Evolutionary conservation across 2,888 invertebrate genomes (phyloP), one percentile per base, ranked within the genome.

Genomic region (Agonopterix arenella): DNA sequence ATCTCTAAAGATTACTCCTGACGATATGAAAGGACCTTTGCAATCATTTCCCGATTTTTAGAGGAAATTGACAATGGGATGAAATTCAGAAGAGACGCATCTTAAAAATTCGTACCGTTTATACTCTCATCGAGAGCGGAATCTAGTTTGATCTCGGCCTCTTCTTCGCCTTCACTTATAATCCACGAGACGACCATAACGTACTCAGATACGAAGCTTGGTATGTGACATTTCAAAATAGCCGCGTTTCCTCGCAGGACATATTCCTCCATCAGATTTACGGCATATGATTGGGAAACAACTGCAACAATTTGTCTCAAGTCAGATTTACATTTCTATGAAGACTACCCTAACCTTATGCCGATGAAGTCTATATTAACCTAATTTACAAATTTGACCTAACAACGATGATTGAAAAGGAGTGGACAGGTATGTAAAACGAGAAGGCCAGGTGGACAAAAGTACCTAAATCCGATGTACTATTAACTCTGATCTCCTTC

Each of bases 201-300:
- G 85, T 95, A 97, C 90, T 97, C 97, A 72, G 96, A 95, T 64
- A 97, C 96, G 90, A 97, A 97, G 90, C 96, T 96, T 68, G 97
- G 96, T 82, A 97, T 96, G 89, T 96, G 96, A 90, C 97, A 97
- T 92, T 97, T 96, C 79, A 97, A 91, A 82, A 97, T 94, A 70
- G 96, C 97, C 67, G 96, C 94, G 89, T 97, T 97, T 70, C 96
- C 96, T 80, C 94, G 93, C 68, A 97, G 91, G 64, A 97, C 96
- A 86, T 96, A 96, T 88, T 97, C 96, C 81, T 96, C 96, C 95
- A 96, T 95, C 72, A 97, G 93, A 91, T 96, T 96, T 70, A 96
- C 94, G 76, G 93, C 94, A 90, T 96, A 97, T 63, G 93, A 92
- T 92, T 97, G 97, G 73, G 95, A 94, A 73, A 97, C 96, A 85